Percentiles rank a stretch among this genome's conserved stretches.
phyloP scores from a whole-genome alignment of 2,888 invertebrate genomes.

The Andrena fulva region DNA sequence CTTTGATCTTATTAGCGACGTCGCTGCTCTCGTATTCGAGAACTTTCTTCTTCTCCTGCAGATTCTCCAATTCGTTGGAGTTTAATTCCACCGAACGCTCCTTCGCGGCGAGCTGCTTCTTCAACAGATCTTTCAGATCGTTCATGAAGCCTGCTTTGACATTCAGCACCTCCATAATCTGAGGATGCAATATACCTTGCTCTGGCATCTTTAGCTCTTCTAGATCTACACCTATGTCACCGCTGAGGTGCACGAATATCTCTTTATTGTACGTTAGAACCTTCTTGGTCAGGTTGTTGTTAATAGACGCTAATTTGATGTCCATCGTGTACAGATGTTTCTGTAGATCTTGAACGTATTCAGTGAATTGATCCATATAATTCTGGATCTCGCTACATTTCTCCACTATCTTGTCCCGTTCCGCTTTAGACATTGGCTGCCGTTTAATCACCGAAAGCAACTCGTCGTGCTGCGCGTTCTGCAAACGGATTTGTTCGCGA shows the following conservation, averaged over 20 bases:
- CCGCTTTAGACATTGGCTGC: constrained; percentile 76
- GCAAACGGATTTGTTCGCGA: constrained; percentile 64
- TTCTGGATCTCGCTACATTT: constrained; percentile 73
- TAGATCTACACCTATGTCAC: constrained; percentile 63
- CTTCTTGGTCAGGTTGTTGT: constrained; percentile 74
- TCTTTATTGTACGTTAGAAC: constrained; percentile 78
- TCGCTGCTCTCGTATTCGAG: constrained; percentile 63
- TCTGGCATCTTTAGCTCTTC: constrained; percentile 78
- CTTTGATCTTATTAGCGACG: constrained; percentile 62
- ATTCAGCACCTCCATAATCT: constrained; percentile 67
- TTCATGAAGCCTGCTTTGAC: constrained; percentile 60
- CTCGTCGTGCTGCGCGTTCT: constrained; percentile 60
- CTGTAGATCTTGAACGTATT: constrained; percentile 77
- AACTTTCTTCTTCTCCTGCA: constrained; percentile 65
- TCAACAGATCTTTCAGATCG: constrained; percentile 60
- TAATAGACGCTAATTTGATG: constrained; percentile 75
- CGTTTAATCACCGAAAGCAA: constrained; percentile 71
- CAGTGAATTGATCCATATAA: constrained; percentile 74
- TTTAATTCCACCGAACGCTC: constrained; percentile 52
- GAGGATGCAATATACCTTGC: constrained; percentile 64
- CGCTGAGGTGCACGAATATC: constrained; percentile 72
- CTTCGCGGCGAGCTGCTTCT: constrained; percentile 45
- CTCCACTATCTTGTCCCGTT: constrained; percentile 75
- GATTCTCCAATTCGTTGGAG: constrained; percentile 60
- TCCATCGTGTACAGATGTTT: constrained; percentile 79